Conservation (phyloP, 2,797 vertebrate genomes). For the Macroramphosus scolopax region DNA sequence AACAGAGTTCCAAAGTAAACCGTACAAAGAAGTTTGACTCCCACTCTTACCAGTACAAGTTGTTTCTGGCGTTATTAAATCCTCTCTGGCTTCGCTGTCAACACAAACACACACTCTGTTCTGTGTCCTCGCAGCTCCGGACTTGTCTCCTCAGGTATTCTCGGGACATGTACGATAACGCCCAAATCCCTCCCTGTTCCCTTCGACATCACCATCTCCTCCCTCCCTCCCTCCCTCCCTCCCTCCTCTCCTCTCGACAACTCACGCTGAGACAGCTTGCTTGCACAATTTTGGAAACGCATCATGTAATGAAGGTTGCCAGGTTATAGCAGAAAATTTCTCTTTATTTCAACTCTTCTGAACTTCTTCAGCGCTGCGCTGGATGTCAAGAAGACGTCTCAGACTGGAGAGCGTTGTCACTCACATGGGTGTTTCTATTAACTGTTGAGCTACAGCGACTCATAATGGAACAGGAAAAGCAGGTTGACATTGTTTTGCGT, state of each 20-base stretch:
- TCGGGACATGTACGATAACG: conserved; percentile 43
- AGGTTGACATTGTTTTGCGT: conserved; percentile 19
- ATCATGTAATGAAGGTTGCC: conserved; percentile 3
- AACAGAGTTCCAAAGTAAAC: conserved; percentile 1
- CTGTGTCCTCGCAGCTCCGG: conserved; percentile 56
- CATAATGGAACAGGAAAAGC: conserved; percentile 51
- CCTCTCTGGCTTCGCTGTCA: conserved; percentile 34
- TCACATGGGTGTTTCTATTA: conserved; percentile 49
- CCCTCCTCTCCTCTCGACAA: conserved; percentile 30
- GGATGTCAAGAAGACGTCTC: no score
- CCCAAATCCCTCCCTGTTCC: conserved; percentile 60
- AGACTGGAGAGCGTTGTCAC: conserved; percentile 10
- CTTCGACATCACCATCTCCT: conserved; percentile 66
- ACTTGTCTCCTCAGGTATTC: conserved; percentile 78
- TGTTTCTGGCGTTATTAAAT: conserved; percentile 30
- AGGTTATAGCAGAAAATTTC: no score
- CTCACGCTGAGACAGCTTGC: conserved; percentile 15
- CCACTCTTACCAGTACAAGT: conserved; percentile 54
- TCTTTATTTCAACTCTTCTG: no score
- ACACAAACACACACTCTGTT: conserved; percentile 44
- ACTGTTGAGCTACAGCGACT: conserved; percentile 23
- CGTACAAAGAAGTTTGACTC: conserved; percentile 18
- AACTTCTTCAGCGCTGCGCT: no score
- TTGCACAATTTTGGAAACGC: conserved; percentile 52
- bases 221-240: conserved; percentile 47